phyloP scores from a whole-genome alignment of 2,888 invertebrate genomes.

The Lasioglossum morio region DNA sequence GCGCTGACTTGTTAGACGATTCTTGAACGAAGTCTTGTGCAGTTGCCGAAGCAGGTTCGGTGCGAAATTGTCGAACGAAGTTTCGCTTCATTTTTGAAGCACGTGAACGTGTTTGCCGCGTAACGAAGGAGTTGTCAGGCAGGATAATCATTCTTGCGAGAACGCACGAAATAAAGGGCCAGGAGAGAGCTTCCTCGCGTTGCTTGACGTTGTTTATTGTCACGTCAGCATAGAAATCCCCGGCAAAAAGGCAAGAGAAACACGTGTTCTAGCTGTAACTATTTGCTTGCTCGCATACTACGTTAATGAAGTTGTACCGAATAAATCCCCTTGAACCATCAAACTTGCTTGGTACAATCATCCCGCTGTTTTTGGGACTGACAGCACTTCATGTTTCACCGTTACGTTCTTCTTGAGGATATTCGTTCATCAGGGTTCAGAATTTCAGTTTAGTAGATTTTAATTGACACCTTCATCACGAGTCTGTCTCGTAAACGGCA shows the following conservation, averaged over 20 bases:
- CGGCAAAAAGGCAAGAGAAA: constrained; percentile 46
- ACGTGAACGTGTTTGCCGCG: neutral
- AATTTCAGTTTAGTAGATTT: neutral
- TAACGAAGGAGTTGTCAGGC: neutral
- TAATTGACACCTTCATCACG: too few relatives aligned
- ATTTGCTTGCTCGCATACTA: constrained; percentile 31
- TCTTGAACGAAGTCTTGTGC: neutral
- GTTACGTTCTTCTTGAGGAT: neutral
- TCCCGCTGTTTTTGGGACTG: neutral
- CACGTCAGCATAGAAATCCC: constrained; percentile 71
- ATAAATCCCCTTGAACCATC: constrained; percentile 24
- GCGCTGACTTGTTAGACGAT: neutral
- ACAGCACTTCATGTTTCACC: neutral
- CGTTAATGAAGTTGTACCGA: constrained; percentile 32
- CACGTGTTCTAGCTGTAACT: constrained; percentile 36
- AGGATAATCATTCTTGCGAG: constrained; percentile 33
- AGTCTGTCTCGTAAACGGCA: too few relatives aligned
- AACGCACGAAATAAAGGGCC: constrained; percentile 45
- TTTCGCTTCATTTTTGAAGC: neutral
- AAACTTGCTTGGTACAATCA: constrained; percentile 27
- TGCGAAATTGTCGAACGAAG: neutral
- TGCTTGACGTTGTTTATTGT: constrained; percentile 76
- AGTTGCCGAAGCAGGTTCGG: neutral
- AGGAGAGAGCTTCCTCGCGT: constrained; percentile 22
- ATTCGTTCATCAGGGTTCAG: neutral